Conservation (phyloP, 2,888 invertebrate species). For the Acheta domesticus region DNA sequence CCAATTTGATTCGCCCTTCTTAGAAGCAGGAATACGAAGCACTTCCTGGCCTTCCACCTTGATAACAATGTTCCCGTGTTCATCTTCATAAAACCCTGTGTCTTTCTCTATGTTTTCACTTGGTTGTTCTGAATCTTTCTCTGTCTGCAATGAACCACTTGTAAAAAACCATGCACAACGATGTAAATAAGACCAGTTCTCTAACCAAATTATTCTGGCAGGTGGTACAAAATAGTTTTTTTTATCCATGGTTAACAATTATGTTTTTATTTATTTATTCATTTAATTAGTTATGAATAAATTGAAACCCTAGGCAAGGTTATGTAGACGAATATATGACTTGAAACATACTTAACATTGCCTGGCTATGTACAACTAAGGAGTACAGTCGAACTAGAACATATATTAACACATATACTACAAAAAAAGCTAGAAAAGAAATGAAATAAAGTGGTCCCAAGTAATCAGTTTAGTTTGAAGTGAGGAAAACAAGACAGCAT, state of each 20-base stretch:
- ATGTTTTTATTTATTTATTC: neutral
- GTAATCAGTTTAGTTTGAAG: constrained; percentile 21
- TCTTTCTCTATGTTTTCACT: constrained; percentile 40
- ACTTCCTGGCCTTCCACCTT: constrained; percentile 61
- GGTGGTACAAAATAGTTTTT: neutral
- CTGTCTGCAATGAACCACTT: constrained; percentile 36
- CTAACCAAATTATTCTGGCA: constrained; percentile 19
- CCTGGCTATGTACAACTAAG: no score
- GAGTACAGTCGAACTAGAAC: neutral
- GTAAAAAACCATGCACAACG: constrained; percentile 12
- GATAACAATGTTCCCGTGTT: constrained; percentile 56
- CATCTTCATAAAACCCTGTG: constrained; percentile 61
- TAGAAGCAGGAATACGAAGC: constrained; percentile 60
- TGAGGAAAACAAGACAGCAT: constrained; percentile 8
- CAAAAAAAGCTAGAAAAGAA: constrained; percentile 20
- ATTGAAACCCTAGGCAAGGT: constrained; percentile 28
- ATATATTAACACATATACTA: neutral
- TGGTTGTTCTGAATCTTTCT: constrained; percentile 18
- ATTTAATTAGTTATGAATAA: neutral
- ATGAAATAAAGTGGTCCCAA: constrained; percentile 26
- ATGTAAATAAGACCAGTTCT: neutral
- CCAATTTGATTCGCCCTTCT: constrained; percentile 60
- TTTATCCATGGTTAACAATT: neutral
- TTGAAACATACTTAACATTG: neutral
- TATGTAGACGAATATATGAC: neutral